Percentiles rank a stretch among this genome's conserved stretches.
phyloP scores from a whole-genome alignment of 2,113 vertebrate species.

The Promerops cafer region DNA sequence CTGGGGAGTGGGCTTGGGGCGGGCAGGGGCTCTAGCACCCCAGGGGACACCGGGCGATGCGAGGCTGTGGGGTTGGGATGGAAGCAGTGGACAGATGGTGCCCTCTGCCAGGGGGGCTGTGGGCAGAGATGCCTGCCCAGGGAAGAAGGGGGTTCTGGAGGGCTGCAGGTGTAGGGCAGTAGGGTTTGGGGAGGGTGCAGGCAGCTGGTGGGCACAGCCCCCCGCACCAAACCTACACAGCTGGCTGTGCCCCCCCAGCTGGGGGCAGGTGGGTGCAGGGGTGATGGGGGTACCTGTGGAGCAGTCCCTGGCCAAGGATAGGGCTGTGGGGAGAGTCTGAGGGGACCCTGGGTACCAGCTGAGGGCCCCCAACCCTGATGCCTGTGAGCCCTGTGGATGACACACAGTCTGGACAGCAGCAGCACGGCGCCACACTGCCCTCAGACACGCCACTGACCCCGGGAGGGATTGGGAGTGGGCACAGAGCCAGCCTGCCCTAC shows the following conservation, averaged over 20 bases:
- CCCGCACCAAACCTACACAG: fast-evolving
- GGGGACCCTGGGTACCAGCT: neutral
- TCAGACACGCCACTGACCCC: neutral
- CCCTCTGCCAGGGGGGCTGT: neutral
- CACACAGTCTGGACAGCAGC: neutral
- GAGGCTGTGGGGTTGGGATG: neutral
- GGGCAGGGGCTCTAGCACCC: neutral
- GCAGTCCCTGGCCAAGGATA: neutral
- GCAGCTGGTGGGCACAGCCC: neutral
- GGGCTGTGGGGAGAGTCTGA: neutral
- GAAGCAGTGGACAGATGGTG: neutral
- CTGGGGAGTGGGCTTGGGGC: neutral
- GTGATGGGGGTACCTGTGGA: neutral
- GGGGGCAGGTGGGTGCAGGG: neutral
- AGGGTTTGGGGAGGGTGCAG: neutral
- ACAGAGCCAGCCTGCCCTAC: neutral
- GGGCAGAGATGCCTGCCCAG: neutral
- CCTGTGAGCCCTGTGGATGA: fast-evolving
- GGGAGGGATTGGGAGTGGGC: neutral
- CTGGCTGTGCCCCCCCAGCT: fast-evolving
- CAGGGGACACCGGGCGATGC: fast-evolving
- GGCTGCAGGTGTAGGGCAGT: neutral
- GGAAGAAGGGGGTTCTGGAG: neutral
- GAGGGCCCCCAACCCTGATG: neutral
- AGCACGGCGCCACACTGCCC: neutral